phyloP scores from a whole-genome alignment of 2,113 vertebrate genomes.

The Alligator mississippiensis region DNA sequence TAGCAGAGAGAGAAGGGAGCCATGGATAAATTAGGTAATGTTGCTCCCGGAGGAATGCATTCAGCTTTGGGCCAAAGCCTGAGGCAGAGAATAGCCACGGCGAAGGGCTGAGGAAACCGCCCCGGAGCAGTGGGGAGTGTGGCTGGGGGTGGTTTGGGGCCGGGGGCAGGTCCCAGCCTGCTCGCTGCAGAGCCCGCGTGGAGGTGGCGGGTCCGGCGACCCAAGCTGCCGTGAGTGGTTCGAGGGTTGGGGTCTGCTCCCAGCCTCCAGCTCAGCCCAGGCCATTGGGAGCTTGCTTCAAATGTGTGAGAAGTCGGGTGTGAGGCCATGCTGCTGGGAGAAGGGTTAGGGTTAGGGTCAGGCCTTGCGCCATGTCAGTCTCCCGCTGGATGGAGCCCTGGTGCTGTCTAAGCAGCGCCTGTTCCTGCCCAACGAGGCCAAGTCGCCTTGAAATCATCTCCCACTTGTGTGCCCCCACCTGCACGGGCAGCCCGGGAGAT shows the following conservation, averaged over 20 bases:
- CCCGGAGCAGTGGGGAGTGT: not conserved
- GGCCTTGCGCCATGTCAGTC: too few species aligned
- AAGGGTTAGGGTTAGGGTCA: not conserved
- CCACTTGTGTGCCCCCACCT: too few species aligned
- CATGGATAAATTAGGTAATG: constrained; percentile 74
- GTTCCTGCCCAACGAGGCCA: too few species aligned
- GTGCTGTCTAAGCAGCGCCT: too few species aligned
- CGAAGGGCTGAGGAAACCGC: not conserved
- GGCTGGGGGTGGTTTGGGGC: not conserved
- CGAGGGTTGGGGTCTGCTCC: not conserved
- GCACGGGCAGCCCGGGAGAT: too few species aligned
- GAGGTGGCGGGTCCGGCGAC: not conserved
- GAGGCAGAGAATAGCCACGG: not conserved
- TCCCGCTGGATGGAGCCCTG: too few species aligned
- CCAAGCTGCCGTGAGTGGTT: not conserved
- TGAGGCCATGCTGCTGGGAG: not conserved
- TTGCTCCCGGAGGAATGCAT: constrained; percentile 62
- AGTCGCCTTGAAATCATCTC: too few species aligned
- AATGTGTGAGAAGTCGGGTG: not conserved
- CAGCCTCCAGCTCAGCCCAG: not conserved
- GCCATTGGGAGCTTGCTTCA: not conserved
- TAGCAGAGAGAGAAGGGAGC: constrained; percentile 6
- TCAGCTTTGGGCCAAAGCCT: not conserved
- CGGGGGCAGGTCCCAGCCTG: not conserved
- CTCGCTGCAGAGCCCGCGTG: not conserved